phyloP scores from a whole-genome alignment of 2,888 invertebrate species.

The Chrysotoxum bicinctum region DNA sequence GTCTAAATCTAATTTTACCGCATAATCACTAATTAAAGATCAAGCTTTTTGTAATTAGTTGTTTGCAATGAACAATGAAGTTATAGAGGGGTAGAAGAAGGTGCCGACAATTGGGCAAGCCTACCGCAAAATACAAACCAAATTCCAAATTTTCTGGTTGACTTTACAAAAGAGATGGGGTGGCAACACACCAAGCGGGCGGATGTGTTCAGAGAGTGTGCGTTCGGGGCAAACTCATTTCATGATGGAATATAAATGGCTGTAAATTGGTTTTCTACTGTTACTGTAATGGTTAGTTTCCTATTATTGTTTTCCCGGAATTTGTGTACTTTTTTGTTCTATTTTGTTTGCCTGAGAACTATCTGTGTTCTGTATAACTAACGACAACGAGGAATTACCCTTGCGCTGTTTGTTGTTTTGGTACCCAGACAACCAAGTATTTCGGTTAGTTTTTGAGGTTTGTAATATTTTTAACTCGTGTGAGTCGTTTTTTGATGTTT shows the following conservation, averaged over 20 bases:
- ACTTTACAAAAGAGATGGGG: constrained; percentile 61
- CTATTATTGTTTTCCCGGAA: constrained; percentile 66
- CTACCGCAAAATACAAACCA: constrained; percentile 63
- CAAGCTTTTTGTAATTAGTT: constrained; percentile 67
- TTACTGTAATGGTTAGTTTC: constrained; percentile 58
- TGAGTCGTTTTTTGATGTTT: constrained; percentile 29
- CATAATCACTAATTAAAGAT: constrained; percentile 72
- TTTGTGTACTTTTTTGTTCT: neutral
- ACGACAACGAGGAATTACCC: constrained; percentile 1
- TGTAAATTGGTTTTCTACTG: constrained; percentile 67
- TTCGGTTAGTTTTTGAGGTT: constrained; percentile 71
- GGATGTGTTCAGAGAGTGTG: constrained; percentile 47
- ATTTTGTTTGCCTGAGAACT: neutral
- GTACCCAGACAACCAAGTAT: constrained; percentile 37
- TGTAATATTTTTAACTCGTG: constrained; percentile 60
- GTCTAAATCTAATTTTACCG: constrained; percentile 44
- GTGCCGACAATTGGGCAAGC: neutral
- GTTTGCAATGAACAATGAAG: constrained; percentile 1
- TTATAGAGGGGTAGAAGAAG: neutral
- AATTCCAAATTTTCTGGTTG: constrained; percentile 66
- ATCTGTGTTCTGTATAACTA: neutral
- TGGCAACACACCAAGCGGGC: neutral
- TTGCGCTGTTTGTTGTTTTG: constrained; percentile 6
- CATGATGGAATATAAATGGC: constrained; percentile 69
- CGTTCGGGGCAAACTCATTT: constrained; percentile 11